Evolutionary conservation across 1,140 invertebrate genomes (phyloP).

Genomic region (Maconellicoccus hirsutus): DNA sequence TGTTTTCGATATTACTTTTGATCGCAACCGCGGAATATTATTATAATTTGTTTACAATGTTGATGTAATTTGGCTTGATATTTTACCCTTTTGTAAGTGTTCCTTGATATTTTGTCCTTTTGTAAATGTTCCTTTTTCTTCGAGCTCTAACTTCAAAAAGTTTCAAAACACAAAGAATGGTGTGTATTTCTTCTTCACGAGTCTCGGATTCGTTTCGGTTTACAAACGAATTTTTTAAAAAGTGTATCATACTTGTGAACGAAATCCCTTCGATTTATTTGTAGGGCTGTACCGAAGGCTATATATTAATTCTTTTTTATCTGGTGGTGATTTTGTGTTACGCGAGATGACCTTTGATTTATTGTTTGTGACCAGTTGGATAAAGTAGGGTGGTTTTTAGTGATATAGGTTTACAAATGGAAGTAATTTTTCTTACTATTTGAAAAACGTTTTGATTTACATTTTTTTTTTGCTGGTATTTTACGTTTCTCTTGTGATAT

Average conservation of each 20-base stretch:
- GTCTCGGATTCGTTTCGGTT: neutral
- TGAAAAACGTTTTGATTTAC: too few relatives aligned
- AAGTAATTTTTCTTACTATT: too few relatives aligned
- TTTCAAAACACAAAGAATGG: neutral
- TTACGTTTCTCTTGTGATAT: too few relatives aligned
- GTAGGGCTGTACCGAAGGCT: neutral
- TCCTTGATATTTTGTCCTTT: neutral
- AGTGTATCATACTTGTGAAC: neutral
- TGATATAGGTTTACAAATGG: too few relatives aligned
- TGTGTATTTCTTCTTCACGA: too few relatives aligned
- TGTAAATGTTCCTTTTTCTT: neutral
- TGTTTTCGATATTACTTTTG: slow-evolving; percentile 9
- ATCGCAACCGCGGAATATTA: neutral
- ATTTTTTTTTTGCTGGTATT: too few relatives aligned
- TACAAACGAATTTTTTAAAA: neutral
- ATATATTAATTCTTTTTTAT: neutral
- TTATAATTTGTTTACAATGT: slow-evolving; percentile 10
- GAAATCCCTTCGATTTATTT: neutral
- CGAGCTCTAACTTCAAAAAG: neutral
- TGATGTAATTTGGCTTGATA: neutral
- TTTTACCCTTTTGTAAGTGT: neutral
- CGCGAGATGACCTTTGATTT: neutral
- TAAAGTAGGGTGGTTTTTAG: too few relatives aligned
- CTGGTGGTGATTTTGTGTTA: neutral
- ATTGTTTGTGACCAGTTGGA: neutral